phyloP scores from a whole-genome alignment of 2,888 invertebrate species.

The Drosophila antonietae region DNA sequence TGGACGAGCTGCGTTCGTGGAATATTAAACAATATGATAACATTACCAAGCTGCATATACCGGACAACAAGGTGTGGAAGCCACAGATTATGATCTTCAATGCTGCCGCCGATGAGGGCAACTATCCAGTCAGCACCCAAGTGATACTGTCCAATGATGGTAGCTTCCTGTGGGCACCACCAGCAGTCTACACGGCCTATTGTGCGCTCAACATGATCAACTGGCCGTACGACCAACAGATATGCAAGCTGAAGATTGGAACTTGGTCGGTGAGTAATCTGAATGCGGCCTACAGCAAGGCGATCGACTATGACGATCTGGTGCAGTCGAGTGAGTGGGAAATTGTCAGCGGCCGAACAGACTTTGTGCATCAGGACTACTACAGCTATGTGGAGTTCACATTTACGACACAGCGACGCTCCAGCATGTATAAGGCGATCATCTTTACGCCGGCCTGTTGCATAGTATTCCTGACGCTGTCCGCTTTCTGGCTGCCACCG shows the following conservation, averaged over 20 bases:
- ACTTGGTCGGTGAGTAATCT: conserved; percentile 89
- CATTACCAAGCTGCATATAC: conserved; percentile 87
- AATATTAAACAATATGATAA: conserved; percentile 88
- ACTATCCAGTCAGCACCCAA: conserved; percentile 83
- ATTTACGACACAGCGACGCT: conserved; percentile 85
- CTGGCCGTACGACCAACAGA: conserved; percentile 92
- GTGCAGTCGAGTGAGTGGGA: conserved; percentile 84
- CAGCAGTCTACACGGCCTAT: conserved; percentile 88
- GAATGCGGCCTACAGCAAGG: conserved; percentile 78
- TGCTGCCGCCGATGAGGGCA: conserved; percentile 87
- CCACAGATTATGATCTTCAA: conserved; percentile 90
- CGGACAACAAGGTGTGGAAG: conserved; percentile 91
- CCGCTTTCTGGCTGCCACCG: conserved; percentile 88
- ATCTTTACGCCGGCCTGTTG: conserved; percentile 88
- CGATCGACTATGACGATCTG: conserved; percentile 75
- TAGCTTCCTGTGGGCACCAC: conserved; percentile 88
- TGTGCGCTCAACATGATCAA: conserved; percentile 88
- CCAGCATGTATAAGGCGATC: conserved; percentile 87
- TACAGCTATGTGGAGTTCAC: conserved; percentile 78
- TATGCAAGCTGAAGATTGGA: conserved; percentile 88
- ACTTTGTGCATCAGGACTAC: conserved; percentile 74
- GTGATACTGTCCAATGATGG: conserved; percentile 56
- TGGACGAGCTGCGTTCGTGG: conserved; percentile 91
- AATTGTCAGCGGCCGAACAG: conserved; percentile 71
- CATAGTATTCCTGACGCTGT: conserved; percentile 87